Percentiles rank a stretch among this genome's conserved stretches.
Conservation (phyloP, 2,113 vertebrate species). For the Elaphurus davidianus region DNA sequence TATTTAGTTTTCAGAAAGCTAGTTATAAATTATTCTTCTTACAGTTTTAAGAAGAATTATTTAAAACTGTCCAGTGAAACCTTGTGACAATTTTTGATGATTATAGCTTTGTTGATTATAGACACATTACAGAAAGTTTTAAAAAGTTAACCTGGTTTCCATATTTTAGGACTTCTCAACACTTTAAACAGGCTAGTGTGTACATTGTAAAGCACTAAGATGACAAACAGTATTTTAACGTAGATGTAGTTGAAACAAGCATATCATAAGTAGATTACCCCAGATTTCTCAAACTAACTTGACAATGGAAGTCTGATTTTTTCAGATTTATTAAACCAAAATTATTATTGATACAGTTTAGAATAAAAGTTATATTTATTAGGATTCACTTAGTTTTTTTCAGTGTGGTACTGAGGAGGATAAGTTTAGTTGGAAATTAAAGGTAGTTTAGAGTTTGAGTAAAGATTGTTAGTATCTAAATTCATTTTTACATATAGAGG, state of each 20-base stretch:
- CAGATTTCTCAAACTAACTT: constrained; percentile 16
- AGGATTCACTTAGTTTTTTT: not conserved
- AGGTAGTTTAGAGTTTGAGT: not conserved
- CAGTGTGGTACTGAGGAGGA: not conserved
- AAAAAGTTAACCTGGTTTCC: not conserved
- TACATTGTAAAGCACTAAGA: not conserved
- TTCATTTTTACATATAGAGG: not conserved
- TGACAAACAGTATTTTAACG: not conserved
- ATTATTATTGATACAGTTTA: not conserved
- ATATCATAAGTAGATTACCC: not conserved
- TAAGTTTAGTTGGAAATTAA: not conserved
- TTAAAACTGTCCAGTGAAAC: not conserved
- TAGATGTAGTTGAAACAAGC: not conserved
- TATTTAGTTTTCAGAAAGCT: constrained; percentile 32
- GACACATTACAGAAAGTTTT: not conserved
- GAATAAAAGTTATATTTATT: not conserved
- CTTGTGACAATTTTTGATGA: not conserved
- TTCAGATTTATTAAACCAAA: not conserved
- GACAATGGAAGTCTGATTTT: not conserved
- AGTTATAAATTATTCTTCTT: not conserved
- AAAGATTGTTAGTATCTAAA: not conserved
- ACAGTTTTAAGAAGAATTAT: not conserved
- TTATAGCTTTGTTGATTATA: constrained; percentile 5
- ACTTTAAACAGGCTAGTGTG: not conserved
- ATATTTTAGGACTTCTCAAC: constrained; percentile 6